Evolutionary conservation across 2,113 vertebrate species (phyloP).

Genomic region (Benitochromis conjunctus): DNA sequence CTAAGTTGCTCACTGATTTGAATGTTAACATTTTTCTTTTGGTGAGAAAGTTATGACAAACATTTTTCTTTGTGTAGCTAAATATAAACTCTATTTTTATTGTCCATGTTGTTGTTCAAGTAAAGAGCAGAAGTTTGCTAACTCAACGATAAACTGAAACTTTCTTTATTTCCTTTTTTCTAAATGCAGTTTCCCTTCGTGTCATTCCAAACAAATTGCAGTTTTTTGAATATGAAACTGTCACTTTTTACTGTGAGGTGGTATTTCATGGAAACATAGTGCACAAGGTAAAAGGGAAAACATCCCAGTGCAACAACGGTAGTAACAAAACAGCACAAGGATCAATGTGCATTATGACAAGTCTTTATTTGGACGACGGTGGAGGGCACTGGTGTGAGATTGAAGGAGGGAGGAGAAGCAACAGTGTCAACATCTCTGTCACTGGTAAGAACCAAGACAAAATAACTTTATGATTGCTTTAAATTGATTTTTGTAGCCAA

Average conservation of each 20-base stretch:
- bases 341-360: background rate
- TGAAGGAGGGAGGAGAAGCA: background rate
- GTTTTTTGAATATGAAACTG: background rate
- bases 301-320: background rate
- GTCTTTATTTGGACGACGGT: background rate
- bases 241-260: background rate
- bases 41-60: background rate
- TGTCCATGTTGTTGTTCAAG: background rate
- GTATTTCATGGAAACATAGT: background rate
- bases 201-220: background rate
- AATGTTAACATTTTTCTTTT: background rate
- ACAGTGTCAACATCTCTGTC: background rate
- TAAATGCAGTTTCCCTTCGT: background rate
- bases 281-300: background rate
- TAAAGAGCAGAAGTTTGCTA: background rate
- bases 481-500: fast-evolving
- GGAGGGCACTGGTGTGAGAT: background rate
- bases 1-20: background rate
- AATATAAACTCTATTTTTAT: fast-evolving
- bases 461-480: background rate
- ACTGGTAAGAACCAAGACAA: fast-evolving
- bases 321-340: background rate
- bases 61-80: background rate
- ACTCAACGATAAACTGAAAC: background rate
- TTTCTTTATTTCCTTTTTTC: background rate